Evolutionary conservation across 2,113 vertebrate species (phyloP).

Genomic region (Engystomops pustulosus): DNA sequence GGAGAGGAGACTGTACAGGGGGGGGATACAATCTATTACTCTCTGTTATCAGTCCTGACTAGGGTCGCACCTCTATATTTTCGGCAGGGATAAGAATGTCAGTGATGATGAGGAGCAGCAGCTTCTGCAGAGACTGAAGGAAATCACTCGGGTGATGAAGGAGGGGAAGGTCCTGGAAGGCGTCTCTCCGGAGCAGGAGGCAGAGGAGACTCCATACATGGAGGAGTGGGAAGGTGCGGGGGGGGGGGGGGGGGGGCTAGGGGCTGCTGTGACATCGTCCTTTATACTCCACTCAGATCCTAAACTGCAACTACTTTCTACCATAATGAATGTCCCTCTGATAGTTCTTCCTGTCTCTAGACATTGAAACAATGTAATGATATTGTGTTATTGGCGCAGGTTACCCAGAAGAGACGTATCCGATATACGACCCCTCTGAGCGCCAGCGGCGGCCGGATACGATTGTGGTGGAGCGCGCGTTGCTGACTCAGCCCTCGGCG

Average conservation of each 20-base stretch:
- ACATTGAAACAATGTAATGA: neutral
- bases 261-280: too few relatives aligned
- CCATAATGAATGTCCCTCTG: too few relatives aligned
- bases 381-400: constrained; percentile 65
- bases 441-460: constrained; percentile 68
- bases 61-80: too few relatives aligned
- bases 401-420: constrained; percentile 86
- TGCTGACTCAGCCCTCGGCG: constrained; percentile 77
- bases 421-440: constrained; percentile 75
- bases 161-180: constrained; percentile 85
- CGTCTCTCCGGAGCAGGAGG: constrained; percentile 79
- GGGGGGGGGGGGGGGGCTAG: neutral
- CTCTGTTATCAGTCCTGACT: too few relatives aligned
- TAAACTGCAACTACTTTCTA: neutral
- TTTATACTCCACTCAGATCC: neutral
- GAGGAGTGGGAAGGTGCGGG: constrained; percentile 83
- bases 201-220: constrained; percentile 87
- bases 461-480: constrained; percentile 73
- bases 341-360: too few relatives aligned
- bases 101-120: constrained; percentile 87
- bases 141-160: constrained; percentile 95
- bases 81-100: constrained; percentile 78
- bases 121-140: constrained; percentile 87
- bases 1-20: too few relatives aligned
- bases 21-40: too few relatives aligned